Percentiles rank a stretch among this genome's conserved stretches.
Evolutionary conservation across 2,797 vertebrate genomes (phyloP).

Genomic region (Cossypha niveicapilla): DNA sequence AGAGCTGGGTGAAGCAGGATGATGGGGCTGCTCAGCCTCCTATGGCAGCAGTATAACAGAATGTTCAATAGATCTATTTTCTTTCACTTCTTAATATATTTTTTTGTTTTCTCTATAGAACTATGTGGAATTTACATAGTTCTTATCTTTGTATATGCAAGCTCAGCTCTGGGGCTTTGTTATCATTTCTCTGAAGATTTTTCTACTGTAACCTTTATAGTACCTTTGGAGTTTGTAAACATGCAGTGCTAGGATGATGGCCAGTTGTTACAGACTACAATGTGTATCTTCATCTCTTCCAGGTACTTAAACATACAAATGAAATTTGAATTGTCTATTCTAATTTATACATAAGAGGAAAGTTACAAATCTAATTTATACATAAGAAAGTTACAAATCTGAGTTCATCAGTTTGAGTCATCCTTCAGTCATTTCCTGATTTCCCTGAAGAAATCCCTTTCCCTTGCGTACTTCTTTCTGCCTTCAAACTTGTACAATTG

Average conservation of each 20-base stretch:
- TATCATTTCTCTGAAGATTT: neutral
- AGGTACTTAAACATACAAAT: neutral
- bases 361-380: neutral
- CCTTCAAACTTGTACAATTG: neutral
- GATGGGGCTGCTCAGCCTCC: neutral
- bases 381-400: neutral
- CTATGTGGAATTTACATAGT: neutral
- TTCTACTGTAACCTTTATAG: fast-evolving
- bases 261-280: neutral
- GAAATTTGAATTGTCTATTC: neutral
- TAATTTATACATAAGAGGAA: neutral
- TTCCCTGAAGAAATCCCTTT: conserved; percentile 3
- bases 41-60: fast-evolving
- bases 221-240: neutral
- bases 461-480: neutral
- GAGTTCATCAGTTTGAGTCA: neutral
- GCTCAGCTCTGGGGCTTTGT: neutral
- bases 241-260: neutral
- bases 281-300: neutral
- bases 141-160: neutral
- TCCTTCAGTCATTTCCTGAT: neutral
- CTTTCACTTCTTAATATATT: neutral
- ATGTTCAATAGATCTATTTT: neutral
- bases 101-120: neutral
- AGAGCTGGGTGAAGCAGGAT: neutral